These are phyloP conservation scores for Callyntrura guangdongensis DNA, from an alignment of 2,888 invertebrate genomes.

Conservation along the genomic window DNA sequence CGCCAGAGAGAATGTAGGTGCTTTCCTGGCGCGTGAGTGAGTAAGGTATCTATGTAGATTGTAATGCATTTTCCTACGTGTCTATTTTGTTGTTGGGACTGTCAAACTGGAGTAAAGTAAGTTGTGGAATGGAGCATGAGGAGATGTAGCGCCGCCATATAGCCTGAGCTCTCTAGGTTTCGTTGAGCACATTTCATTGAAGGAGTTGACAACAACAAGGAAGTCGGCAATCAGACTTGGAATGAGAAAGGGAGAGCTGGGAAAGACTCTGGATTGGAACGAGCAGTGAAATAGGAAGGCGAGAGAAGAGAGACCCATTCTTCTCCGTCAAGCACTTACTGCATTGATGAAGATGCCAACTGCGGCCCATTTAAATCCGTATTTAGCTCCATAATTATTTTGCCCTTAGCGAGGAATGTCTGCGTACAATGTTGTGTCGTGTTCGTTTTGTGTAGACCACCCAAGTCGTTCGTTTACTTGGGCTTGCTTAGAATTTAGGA, in stretches of 20 bases:
- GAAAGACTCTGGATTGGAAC: constrained; percentile 60
- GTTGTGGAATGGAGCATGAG: not conserved
- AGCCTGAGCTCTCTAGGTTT: not conserved
- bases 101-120: not conserved
- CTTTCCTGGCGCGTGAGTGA: not conserved
- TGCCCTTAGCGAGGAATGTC: constrained; percentile 71
- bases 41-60: not conserved
- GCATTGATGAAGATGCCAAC: constrained; percentile 81
- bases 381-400: constrained; percentile 78
- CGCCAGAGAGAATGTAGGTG: not conserved
- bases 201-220: constrained; percentile 46
- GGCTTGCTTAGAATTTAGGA: constrained; percentile 4
- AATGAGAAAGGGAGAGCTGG: constrained; percentile 29
- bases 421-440: constrained; percentile 71
- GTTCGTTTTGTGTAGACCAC: constrained; percentile 58
- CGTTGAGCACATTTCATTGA: constrained; percentile 47
- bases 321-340: constrained; percentile 72
- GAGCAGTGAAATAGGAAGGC: constrained; percentile 59
- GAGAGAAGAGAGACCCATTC: constrained; percentile 71
- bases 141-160: not conserved
- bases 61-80: not conserved
- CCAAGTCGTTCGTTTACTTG: constrained; percentile 56
- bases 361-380: constrained; percentile 82
- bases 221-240: constrained; percentile 31
- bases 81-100: not conserved